phyloP scores from a whole-genome alignment of 2,888 invertebrate genomes.

The Melanostoma scalare region DNA sequence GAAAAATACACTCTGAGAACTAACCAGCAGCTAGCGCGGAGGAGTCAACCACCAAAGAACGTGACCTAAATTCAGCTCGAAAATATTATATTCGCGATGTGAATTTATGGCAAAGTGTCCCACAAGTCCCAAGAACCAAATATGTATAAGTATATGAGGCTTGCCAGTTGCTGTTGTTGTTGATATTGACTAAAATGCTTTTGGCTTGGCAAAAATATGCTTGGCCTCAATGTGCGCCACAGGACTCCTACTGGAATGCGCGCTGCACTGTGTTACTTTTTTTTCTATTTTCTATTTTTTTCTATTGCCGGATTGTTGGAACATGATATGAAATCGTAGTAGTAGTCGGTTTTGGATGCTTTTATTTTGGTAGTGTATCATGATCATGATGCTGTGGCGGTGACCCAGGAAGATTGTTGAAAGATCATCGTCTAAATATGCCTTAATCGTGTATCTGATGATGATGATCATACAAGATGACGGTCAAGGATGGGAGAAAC shows the following conservation, averaged over 20 bases:
- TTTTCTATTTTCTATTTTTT: constrained; percentile 1
- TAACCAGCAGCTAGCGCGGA: constrained; percentile 35
- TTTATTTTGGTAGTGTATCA: constrained; percentile 42
- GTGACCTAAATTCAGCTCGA: constrained; percentile 63
- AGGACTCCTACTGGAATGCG: constrained; percentile 63
- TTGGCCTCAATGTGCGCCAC: constrained; percentile 64
- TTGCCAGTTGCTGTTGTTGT: neutral
- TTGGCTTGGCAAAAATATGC: constrained; percentile 60
- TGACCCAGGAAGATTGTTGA: constrained; percentile 64
- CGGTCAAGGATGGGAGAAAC: constrained; percentile 54
- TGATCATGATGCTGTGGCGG: constrained; percentile 18
- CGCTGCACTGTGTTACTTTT: constrained; percentile 4
- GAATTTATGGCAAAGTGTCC: constrained; percentile 72
- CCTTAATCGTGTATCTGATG: constrained; percentile 51
- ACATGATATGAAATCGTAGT: constrained; percentile 25
- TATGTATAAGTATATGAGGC: constrained; percentile 36
- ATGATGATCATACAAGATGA: constrained; percentile 31
- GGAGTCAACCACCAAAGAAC: constrained; percentile 53
- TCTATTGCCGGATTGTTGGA: constrained; percentile 1
- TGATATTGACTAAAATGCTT: constrained; percentile 21
- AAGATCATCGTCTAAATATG: constrained; percentile 63
- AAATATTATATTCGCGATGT: constrained; percentile 64
- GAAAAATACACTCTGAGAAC: constrained; percentile 12
- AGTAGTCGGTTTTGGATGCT: constrained; percentile 27
- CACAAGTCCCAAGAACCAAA: constrained; percentile 47